Evolutionary conservation across 2,113 vertebrate genomes (phyloP).

Genomic region (Scartelaos histophorus): DNA sequence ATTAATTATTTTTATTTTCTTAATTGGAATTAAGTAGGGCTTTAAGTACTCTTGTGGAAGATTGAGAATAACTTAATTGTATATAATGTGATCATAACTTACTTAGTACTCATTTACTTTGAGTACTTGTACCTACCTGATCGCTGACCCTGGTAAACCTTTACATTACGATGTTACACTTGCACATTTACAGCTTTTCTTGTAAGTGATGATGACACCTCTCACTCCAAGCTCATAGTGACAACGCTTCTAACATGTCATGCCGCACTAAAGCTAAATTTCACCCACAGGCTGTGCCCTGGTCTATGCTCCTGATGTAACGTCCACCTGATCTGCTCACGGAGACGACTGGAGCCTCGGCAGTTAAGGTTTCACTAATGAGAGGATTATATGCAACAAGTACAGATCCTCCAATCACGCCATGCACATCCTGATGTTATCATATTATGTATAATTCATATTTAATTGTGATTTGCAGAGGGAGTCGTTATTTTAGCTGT

Average conservation of each 20-base stretch:
- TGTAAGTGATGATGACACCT: conserved; percentile 35
- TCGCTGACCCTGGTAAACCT: conserved; percentile 2
- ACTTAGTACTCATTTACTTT: neutral
- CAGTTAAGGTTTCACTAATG: conserved; percentile 39
- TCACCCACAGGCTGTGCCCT: conserved; percentile 47
- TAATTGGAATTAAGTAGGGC: too few species aligned
- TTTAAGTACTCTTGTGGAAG: too few species aligned
- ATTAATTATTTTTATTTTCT: too few species aligned
- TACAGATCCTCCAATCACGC: neutral
- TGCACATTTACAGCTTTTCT: conserved; percentile 35
- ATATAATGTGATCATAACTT: too few species aligned
- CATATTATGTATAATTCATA: neutral
- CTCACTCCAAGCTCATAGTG: conserved; percentile 63
- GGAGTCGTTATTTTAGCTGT: neutral
- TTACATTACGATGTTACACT: neutral
- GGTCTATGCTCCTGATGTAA: conserved; percentile 61
- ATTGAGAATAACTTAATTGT: too few species aligned
- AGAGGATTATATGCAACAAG: conserved; percentile 12
- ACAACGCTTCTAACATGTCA: conserved; percentile 46
- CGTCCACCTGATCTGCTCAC: conserved; percentile 57
- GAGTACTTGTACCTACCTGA: neutral
- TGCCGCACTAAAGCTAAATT: conserved; percentile 43
- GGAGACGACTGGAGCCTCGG: conserved; percentile 22
- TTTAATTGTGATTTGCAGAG: neutral
- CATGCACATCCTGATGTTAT: conserved; percentile 26